Evolutionary conservation across 1,140 invertebrate genomes (phyloP), one percentile per base, ranked within the genome.

Genomic region (Ceratosolen solmsi): DNA sequence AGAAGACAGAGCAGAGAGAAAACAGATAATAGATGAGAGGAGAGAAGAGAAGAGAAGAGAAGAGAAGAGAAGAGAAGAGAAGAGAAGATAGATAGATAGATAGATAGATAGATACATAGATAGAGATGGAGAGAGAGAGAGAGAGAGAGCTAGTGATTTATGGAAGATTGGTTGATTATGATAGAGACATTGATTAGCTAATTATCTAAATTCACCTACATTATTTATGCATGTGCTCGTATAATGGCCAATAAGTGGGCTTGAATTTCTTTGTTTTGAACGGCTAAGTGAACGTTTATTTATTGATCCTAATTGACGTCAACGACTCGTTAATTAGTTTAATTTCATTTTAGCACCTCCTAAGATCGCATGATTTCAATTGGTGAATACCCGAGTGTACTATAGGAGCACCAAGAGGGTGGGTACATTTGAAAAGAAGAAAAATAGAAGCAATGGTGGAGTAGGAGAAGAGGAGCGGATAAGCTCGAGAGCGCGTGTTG

Each of bases 291-390:
- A 22, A n/a, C 63, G 22, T 38, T 68, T 68, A n/a, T 38, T 0
- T n/a, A 68, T 68, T 36, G 33, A 38, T 68, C 8, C 22, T 68
- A 38, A 68, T 68, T 22, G 63, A 36, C 22, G 3, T 38, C 20
- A 68, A 68, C n/a, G 20, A 68, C 63, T 22, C 30, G 36, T n/a
- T 68, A 68, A 68, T 68, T 68, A 68, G 33, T 68, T 68, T 68
- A 68, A 33, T 38, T 2, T n/a, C 38, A n/a, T 38, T 68, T 38
- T 68, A 38, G 5, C 36, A 68, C 36, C 33, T 38, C 36, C 4
- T 0, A 68, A 68, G 20, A 38, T 68, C n/a, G 20, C 33, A 38
- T 15, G 7, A 65, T 68, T 22, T 38, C 7, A 38, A 68, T n/a
- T 68, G 17, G 17, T 38, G 63, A 68, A 38, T 8, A 11, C 17